These are phyloP conservation scores for Vanessa cardui DNA, from an alignment of 2,888 invertebrate genomes.

Conservation along the genomic window DNA sequence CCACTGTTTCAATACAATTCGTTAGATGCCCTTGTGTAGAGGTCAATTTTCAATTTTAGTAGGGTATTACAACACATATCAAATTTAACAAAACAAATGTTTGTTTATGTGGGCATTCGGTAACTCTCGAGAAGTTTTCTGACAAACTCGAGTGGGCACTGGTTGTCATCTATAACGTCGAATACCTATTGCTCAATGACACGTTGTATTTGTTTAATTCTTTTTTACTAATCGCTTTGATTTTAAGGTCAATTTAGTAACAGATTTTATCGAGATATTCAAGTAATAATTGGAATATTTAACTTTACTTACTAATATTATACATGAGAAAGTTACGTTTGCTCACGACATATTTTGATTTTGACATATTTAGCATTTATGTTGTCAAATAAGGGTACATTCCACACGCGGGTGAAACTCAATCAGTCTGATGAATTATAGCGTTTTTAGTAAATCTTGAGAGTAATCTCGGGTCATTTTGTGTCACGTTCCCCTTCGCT, in stretches of 20 bases:
- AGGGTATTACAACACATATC: conserved; percentile 66
- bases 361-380: no score
- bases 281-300: no score
- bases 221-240: no score
- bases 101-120: conserved; percentile 69
- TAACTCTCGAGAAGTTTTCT: conserved; percentile 71
- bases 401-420: no score
- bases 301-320: background rate
- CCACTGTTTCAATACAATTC: conserved; percentile 65
- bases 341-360: background rate
- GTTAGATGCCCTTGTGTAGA: conserved; percentile 67
- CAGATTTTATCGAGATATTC: no score
- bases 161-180: conserved; percentile 42
- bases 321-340: background rate
- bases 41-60: conserved; percentile 68
- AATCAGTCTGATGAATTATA: background rate
- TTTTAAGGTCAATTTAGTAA: background rate
- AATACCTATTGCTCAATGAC: conserved; percentile 36
- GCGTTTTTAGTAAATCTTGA: conserved; percentile 22
- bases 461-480: conserved; percentile 29
- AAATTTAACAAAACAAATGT: conserved; percentile 63
- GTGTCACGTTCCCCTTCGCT: conserved; percentile 31
- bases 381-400: no score
- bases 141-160: conserved; percentile 62
- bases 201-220: conserved; percentile 11